phyloP scores from a whole-genome alignment of 2,888 invertebrate genomes.

The Alitta virens region DNA sequence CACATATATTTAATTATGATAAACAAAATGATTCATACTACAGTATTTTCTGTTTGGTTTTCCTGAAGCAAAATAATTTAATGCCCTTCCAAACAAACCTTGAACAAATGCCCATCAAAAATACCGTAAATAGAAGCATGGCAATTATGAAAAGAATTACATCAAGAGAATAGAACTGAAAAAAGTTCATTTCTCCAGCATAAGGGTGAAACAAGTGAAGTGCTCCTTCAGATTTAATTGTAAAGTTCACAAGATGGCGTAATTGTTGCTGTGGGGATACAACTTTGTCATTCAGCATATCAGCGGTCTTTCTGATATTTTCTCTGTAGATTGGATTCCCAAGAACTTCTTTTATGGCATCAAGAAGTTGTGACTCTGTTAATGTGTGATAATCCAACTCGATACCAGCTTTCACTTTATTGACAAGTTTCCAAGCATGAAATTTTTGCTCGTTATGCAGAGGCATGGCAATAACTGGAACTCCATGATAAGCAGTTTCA shows the following conservation, averaged over 20 bases:
- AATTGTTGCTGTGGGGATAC: not conserved
- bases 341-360: conserved; percentile 1
- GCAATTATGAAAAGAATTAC: too few species aligned
- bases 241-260: not conserved
- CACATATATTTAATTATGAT: too few species aligned
- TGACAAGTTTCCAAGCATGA: not conserved
- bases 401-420: conserved; percentile 2
- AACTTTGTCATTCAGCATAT: not conserved
- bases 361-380: not conserved
- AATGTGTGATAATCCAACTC: not conserved
- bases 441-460: conserved; percentile 3
- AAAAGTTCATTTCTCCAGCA: too few species aligned
- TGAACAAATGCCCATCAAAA: too few species aligned
- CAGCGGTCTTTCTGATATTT: conserved; percentile 6
- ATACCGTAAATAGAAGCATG: too few species aligned
- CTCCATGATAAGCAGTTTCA: conserved; percentile 4
- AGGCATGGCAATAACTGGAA: conserved; percentile 2
- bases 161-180: too few species aligned
- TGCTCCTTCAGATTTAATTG: not conserved
- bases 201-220: not conserved
- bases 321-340: not conserved
- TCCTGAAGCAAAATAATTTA: too few species aligned
- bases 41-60: too few species aligned
- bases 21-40: too few species aligned
- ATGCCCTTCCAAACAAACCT: too few species aligned